phyloP scores from a whole-genome alignment of 2,888 invertebrate genomes.

The Incurvaria masculella region DNA sequence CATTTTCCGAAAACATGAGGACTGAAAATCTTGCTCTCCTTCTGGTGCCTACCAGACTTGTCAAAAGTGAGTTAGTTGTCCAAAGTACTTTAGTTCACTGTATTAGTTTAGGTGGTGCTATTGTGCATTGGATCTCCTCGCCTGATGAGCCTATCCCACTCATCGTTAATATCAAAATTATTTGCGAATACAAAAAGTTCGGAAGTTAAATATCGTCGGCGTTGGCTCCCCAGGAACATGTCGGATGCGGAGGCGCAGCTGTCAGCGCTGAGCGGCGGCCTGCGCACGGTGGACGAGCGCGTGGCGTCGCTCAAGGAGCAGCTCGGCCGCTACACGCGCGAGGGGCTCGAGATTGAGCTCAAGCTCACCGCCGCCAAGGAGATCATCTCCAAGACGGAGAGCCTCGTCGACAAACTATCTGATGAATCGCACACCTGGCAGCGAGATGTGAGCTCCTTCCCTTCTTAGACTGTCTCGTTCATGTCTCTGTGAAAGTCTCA shows the following conservation, averaged over 20 bases:
- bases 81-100: too few relatives aligned
- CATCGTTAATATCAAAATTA: too few relatives aligned
- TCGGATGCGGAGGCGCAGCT: slow-evolving; percentile 81
- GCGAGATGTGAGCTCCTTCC: slow-evolving; percentile 32
- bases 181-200: too few relatives aligned
- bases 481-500: neutral
- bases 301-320: slow-evolving; percentile 75
- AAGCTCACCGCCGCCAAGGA: slow-evolving; percentile 72
- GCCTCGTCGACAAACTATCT: slow-evolving; percentile 80
- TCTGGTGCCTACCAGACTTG: too few relatives aligned
- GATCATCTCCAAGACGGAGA: slow-evolving; percentile 75
- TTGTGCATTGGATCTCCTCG: too few relatives aligned
- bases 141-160: too few relatives aligned
- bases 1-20: too few relatives aligned
- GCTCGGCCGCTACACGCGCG: slow-evolving; percentile 84
- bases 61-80: too few relatives aligned
- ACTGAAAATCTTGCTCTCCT: too few relatives aligned
- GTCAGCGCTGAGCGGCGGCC: slow-evolving; percentile 68
- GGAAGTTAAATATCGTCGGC: too few relatives aligned
- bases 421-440: slow-evolving; percentile 90
- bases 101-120: too few relatives aligned
- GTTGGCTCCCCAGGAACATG: slow-evolving; percentile 60
- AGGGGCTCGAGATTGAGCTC: slow-evolving; percentile 90
- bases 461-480: neutral
- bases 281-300: slow-evolving; percentile 76